Conservation (phyloP, 92 coral and sea anemone species). For the Phenganax marumi region DNA sequence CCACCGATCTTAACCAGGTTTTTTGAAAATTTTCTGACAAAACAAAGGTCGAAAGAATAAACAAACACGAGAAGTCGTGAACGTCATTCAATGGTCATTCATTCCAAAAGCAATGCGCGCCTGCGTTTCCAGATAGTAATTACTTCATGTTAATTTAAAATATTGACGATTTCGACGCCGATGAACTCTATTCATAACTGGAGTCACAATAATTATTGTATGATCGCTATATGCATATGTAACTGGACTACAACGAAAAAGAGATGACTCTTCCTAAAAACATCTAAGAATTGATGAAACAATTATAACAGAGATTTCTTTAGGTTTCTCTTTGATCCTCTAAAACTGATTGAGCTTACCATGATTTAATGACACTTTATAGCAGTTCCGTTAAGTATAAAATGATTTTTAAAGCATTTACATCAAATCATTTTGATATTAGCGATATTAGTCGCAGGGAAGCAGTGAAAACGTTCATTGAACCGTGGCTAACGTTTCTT, state of each 20-base stretch:
- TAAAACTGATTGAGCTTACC: no score
- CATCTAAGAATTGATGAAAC: no score
- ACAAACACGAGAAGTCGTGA: no score
- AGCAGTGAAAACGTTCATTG: neutral
- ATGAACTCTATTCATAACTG: neutral
- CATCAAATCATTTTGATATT: conserved; percentile 11
- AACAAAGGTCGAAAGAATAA: neutral
- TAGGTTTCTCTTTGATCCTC: no score
- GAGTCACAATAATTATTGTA: neutral
- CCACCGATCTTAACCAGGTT: neutral
- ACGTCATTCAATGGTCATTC: no score
- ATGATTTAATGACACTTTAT: neutral
- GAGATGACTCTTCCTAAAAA: no score
- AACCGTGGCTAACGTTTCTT: neutral
- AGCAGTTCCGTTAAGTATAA: conserved; percentile 1
- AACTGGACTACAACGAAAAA: no score
- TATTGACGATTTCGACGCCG: neutral
- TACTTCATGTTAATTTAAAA: no score
- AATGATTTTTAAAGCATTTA: neutral
- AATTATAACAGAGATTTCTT: no score
- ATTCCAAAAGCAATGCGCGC: no score
- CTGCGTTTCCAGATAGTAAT: neutral
- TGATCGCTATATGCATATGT: no score
- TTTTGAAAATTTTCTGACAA: neutral
- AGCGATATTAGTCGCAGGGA: conserved; percentile 18